phyloP scores from a whole-genome alignment of 2,113 vertebrate genomes.

The Himantopus leucocephalus region DNA sequence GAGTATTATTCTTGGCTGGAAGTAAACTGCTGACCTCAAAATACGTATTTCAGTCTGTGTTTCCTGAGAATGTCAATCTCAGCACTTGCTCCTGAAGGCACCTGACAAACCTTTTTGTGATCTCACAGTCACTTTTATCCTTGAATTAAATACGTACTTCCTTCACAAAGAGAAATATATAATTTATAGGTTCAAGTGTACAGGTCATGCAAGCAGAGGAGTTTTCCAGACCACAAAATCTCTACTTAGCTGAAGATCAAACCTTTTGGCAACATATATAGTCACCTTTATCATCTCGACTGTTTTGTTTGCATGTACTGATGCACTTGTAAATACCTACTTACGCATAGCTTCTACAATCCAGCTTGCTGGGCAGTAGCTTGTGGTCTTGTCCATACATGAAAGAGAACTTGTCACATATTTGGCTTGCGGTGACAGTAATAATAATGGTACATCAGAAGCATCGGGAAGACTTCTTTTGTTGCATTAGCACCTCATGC shows the following conservation, averaged over 20 bases:
- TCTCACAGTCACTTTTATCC: neutral
- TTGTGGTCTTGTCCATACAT: neutral
- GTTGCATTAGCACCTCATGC: neutral
- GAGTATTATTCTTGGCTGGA: neutral
- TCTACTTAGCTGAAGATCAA: neutral
- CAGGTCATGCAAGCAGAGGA: neutral
- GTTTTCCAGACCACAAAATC: slow-evolving; percentile 3
- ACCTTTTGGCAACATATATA: neutral
- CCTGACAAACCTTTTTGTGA: slow-evolving; percentile 9
- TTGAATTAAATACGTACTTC: neutral
- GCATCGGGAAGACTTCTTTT: neutral
- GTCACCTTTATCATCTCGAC: neutral
- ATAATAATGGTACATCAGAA: neutral
- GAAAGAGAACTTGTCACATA: neutral
- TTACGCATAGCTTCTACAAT: neutral
- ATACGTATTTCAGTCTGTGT: neutral
- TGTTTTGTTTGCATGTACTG: neutral
- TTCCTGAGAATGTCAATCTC: neutral
- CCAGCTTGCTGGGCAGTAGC: neutral
- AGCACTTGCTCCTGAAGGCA: neutral
- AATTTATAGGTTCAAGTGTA: neutral
- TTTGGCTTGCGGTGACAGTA: neutral
- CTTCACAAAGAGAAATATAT: neutral
- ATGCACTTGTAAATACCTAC: neutral
- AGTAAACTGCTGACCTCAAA: slow-evolving; percentile 8